Base-by-base conservation (phyloP, 1,140 invertebrate genomes). In the Macrobrachium nipponense region DNA sequence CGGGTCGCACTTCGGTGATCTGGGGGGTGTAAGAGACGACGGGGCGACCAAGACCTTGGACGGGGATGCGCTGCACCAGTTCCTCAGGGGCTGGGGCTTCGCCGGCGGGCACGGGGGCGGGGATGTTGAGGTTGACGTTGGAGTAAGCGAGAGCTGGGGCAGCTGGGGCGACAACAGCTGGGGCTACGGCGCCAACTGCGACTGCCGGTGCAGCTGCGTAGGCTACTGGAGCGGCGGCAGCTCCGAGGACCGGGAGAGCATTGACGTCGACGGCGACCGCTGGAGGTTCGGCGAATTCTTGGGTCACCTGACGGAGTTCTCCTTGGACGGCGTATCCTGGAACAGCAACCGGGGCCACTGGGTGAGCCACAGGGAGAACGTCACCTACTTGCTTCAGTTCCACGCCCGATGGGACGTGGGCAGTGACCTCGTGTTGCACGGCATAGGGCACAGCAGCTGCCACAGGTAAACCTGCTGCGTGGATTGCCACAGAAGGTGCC, bases 1-100 rank as follows among this genome's bases (percentile, higher is more conserved):
- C 64, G 6, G 72, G 75, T 2, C 78, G 85, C 27, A 82, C 83
- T 66, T 89, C 88, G 10, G 82, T 89, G 81, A 89, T 75, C 82
- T 88, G 87, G 17, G 82, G 82, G 18, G 85, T 82, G 80, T 81
- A 81, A 66, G 83, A 72, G 64, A 80, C 20, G 64, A 44, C 66
- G 14, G 76, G 64, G 76, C 83, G 83, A 59, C 75, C 64, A 6
- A 80, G 77, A 2, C 76, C 83, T 64, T 86, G 43, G 64, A 86
- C 76, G 23, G 83, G 76, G 17, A 44, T 79, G 15, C 77, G 36
- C 66, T 86, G 83, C n/a, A 86, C 83, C 77, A 80, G 10, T 3
- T 43, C 44, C 11, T 85, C 82, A n/a, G 82, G 82, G 58, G 76
- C 62, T 20, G 77, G 76, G 6, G 77, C 83, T 14, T 79, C 51